These are phyloP conservation scores for Garrulus glandarius DNA, from an alignment of 2,797 vertebrate genomes.

Conservation along the genomic window DNA sequence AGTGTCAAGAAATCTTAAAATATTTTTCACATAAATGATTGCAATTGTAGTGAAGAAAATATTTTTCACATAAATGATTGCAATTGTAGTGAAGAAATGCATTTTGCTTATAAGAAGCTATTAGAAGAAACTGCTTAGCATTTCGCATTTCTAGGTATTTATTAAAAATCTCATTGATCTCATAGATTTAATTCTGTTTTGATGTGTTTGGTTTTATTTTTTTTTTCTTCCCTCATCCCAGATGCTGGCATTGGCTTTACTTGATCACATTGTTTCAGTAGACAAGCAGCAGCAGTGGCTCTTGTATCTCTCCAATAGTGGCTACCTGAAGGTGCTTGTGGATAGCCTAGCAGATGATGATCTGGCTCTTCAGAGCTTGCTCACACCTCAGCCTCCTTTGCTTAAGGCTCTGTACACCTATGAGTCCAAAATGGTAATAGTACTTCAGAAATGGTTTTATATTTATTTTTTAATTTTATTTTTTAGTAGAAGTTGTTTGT, in stretches of 20 bases:
- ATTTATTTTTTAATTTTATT: neutral
- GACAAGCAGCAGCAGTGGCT: slow-evolving; percentile 96
- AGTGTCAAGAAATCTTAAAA: neutral
- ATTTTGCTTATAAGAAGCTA: neutral
- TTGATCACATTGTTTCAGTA: slow-evolving; percentile 93
- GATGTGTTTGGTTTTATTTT: neutral
- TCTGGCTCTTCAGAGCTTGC: slow-evolving; percentile 85
- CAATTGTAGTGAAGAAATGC: neutral
- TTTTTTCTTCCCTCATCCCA: slow-evolving; percentile 23
- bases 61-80: neutral
- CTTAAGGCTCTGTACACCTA: slow-evolving; percentile 96
- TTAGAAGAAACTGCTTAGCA: neutral
- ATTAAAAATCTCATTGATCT: neutral
- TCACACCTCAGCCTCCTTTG: slow-evolving; percentile 91
- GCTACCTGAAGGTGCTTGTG: slow-evolving; percentile 93
- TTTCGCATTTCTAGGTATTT: neutral
- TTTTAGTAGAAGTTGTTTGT: neutral
- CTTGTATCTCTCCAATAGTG: slow-evolving; percentile 91
- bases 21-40: neutral
- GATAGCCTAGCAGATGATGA: slow-evolving; percentile 93
- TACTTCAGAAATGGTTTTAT: neutral
- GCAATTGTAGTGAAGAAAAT: neutral
- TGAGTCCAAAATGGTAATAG: slow-evolving; percentile 95
- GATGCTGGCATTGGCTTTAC: slow-evolving; percentile 93
- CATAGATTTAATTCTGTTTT: neutral